These are phyloP conservation scores for Drosophila kepulauana DNA, from an alignment of 1,140 invertebrate genomes.

Conservation along the genomic window DNA sequence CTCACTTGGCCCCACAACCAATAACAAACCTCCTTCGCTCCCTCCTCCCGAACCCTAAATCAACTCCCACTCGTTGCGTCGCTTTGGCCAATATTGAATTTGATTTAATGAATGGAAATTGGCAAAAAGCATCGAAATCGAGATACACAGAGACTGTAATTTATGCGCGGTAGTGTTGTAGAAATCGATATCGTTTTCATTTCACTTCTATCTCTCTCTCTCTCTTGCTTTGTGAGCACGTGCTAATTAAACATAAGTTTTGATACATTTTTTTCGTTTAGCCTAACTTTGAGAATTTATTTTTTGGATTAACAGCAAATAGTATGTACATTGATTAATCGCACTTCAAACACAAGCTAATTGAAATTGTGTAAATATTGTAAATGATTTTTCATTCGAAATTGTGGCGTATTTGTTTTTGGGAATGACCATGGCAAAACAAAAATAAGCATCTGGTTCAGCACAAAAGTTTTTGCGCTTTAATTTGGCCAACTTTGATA, in stretches of 20 bases:
- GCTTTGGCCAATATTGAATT: conserved; percentile 81
- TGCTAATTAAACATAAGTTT: conserved; percentile 6
- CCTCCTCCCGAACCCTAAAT: conserved; percentile 11
- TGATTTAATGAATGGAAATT: conserved; percentile 83
- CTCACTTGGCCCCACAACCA: conserved; percentile 7
- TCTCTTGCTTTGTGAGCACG: neutral
- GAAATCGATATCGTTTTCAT: conserved; percentile 37
- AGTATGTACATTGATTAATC: neutral
- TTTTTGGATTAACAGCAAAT: neutral
- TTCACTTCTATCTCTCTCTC: neutral
- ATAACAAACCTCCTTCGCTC: neutral
- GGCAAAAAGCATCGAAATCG: conserved; percentile 50
- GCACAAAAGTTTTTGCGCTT: conserved; percentile 32
- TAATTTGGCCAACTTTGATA: conserved; percentile 46
- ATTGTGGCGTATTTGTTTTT: neutral
- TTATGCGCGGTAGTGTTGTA: conserved; percentile 28
- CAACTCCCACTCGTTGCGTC: conserved; percentile 57
- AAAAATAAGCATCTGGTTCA: conserved; percentile 1
- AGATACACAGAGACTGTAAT: conserved; percentile 26
- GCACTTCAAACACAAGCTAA: neutral
- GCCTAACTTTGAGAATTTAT: neutral
- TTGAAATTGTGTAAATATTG: conserved; percentile 2
- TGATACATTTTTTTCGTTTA: neutral
- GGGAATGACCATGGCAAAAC: neutral
- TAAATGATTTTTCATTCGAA: neutral